A percentile compares a stretch with the other conserved stretches of the same genome.
Evolutionary conservation across 30 jellyfish, hydroid and myxozoan genomes (phyloP).

Genomic region (Morbakka virulenta): DNA sequence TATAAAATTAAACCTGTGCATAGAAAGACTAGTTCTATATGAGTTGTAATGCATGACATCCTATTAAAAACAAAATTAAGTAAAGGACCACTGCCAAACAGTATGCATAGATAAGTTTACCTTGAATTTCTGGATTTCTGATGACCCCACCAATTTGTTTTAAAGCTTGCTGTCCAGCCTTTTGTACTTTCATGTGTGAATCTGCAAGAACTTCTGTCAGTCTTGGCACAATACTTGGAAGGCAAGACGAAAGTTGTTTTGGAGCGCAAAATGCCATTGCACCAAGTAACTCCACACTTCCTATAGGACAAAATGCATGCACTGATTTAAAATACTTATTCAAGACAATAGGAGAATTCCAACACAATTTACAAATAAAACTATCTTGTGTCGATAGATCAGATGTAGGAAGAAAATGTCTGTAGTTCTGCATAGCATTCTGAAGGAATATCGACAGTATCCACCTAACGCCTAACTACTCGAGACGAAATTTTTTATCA

Average conservation of each 20-base stretch:
- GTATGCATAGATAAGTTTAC: no score
- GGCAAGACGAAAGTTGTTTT: conserved; percentile 92
- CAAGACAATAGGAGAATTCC: neutral
- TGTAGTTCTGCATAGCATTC: no score
- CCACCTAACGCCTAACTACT: no score
- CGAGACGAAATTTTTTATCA: no score
- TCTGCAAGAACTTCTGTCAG: conserved; percentile 86
- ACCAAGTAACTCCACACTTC: conserved; percentile 96
- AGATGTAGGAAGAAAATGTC: no score
- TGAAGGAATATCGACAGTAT: no score
- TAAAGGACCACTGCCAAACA: neutral
- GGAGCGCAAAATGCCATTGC: conserved; percentile 99
- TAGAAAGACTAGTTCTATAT: no score
- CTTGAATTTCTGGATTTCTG: conserved; percentile 96
- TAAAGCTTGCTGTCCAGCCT: conserved; percentile 98
- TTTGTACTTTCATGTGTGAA: conserved; percentile 92
- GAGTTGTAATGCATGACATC: no score
- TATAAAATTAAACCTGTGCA: no score
- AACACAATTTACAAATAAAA: neutral
- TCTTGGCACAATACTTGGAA: conserved; percentile 94
- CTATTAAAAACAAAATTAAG: neutral
- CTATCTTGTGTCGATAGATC: no score
- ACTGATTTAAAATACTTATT: neutral
- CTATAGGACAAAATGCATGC: conserved; percentile 22
- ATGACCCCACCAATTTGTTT: conserved; percentile 96